Conservation (phyloP, 2,888 invertebrate genomes). For the Cheilosia urbana region DNA sequence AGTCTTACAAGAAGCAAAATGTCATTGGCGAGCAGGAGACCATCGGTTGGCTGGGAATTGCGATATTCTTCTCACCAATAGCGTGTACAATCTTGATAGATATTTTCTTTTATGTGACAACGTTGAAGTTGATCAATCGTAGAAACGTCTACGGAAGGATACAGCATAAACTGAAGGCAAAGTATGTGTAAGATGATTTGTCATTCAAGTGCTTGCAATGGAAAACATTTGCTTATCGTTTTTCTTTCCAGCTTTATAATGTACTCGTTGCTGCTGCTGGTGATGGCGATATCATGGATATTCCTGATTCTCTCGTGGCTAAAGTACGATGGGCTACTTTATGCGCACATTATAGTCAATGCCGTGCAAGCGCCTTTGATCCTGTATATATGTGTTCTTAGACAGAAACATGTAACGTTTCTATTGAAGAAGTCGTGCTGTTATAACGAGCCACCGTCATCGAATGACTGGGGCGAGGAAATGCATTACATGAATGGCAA, state of each 20-base stretch:
- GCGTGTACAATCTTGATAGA: conserved; percentile 91
- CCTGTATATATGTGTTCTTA: conserved; percentile 90
- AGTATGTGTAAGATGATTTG: conserved; percentile 84
- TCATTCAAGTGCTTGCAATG: not conserved
- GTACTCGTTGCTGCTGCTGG: conserved; percentile 89
- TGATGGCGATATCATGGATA: conserved; percentile 91
- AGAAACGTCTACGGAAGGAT: conserved; percentile 94
- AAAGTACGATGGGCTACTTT: conserved; percentile 89
- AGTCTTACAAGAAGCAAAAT: conserved; percentile 85
- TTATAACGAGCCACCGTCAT: conserved; percentile 89
- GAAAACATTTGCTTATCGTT: not conserved
- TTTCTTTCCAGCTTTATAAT: conserved; percentile 89
- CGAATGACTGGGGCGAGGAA: conserved; percentile 95
- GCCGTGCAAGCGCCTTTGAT: conserved; percentile 90
- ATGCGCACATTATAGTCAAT: conserved; percentile 90
- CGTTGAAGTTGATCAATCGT: conserved; percentile 90
- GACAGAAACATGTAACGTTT: conserved; percentile 92
- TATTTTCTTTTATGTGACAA: conserved; percentile 92
- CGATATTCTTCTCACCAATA: conserved; percentile 92
- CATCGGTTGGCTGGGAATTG: conserved; percentile 92
- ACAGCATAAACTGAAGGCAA: conserved; percentile 93
- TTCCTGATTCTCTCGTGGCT: conserved; percentile 91
- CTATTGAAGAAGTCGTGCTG: conserved; percentile 92
- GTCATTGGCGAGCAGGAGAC: conserved; percentile 88
- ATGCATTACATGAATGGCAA: conserved; percentile 93